These are phyloP conservation scores for Margarornis squamiger DNA, from an alignment of 2,797 vertebrate genomes.

Conservation along the genomic window DNA sequence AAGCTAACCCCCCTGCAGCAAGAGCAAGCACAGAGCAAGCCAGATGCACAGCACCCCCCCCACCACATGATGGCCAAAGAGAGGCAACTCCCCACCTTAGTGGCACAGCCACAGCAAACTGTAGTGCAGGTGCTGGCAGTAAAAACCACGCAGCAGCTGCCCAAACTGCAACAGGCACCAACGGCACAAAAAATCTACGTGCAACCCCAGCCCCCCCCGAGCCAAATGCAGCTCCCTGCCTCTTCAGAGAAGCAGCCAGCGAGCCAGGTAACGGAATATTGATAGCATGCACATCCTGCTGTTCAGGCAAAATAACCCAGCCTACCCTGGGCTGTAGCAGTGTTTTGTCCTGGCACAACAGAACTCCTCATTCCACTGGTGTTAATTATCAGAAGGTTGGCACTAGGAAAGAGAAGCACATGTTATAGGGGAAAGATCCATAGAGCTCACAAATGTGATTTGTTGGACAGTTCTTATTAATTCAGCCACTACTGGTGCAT, in stretches of 20 bases:
- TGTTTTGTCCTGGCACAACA: constrained; percentile 71
- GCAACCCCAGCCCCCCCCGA: constrained; percentile 90
- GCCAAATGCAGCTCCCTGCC: constrained; percentile 88
- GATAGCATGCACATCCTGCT: constrained; percentile 73
- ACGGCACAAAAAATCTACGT: constrained; percentile 93
- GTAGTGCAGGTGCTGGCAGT: constrained; percentile 81
- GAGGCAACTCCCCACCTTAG: constrained; percentile 81
- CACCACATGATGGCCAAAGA: constrained; percentile 83
- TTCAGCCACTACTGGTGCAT: constrained; percentile 60
- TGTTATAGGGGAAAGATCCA: constrained; percentile 7
- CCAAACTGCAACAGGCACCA: constrained; percentile 93
- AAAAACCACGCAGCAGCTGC: constrained; percentile 90
- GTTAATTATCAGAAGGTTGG: constrained; percentile 60
- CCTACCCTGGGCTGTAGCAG: constrained; percentile 49
- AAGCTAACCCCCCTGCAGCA: constrained; percentile 79
- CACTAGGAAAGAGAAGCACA: constrained; percentile 59
- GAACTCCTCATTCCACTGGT: constrained; percentile 59
- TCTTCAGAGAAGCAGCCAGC: constrained; percentile 85
- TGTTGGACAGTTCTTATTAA: constrained; percentile 58
- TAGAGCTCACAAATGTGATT: constrained; percentile 42
- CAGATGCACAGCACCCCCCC: constrained; percentile 75
- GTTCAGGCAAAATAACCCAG: constrained; percentile 38
- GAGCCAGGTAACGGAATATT: constrained; percentile 87
- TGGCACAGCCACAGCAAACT: constrained; percentile 80
- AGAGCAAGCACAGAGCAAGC: constrained; percentile 78